Evolutionary conservation across 2,888 invertebrate genomes (phyloP).

Genomic region (Sminthurinus aureus): DNA sequence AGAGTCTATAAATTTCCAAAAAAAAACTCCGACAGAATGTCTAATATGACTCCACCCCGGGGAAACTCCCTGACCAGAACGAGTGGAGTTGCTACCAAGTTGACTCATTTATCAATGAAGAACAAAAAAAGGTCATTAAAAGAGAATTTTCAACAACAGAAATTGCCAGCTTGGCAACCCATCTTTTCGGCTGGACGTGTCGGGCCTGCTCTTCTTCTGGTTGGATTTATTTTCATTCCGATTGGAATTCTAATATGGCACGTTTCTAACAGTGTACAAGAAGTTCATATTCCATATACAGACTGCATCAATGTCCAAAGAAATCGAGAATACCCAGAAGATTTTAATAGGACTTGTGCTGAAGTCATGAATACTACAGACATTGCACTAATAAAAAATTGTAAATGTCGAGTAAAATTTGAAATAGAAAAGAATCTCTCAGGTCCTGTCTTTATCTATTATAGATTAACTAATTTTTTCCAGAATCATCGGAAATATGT

Average conservation of each 20-base stretch:
- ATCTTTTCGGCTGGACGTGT: neutral
- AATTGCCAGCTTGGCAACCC: constrained; percentile 11
- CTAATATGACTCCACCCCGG: no score
- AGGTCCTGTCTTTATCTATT: constrained; percentile 94
- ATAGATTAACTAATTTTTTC: constrained; percentile 95
- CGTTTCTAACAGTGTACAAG: neutral
- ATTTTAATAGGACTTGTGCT: neutral
- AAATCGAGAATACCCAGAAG: neutral
- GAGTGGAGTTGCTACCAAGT: no score
- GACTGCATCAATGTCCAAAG: constrained; percentile 1
- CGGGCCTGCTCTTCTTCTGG: constrained; percentile 2
- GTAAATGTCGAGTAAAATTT: constrained; percentile 39
- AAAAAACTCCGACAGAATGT: no score
- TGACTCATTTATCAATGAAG: no score
- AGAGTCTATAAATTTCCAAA: no score
- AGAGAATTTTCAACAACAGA: constrained; percentile 10
- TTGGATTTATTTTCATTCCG: constrained; percentile 20
- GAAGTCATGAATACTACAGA: neutral
- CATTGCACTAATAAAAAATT: neutral
- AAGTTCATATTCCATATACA: constrained; percentile 8
- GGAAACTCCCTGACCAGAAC: no score
- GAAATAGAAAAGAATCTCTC: constrained; percentile 63
- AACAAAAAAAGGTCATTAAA: neutral
- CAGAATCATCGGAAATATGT: constrained; percentile 99
- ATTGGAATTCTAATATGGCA: constrained; percentile 13